phyloP scores from a whole-genome alignment of 2,113 vertebrate species.

The Hemibagrus wyckioides region DNA sequence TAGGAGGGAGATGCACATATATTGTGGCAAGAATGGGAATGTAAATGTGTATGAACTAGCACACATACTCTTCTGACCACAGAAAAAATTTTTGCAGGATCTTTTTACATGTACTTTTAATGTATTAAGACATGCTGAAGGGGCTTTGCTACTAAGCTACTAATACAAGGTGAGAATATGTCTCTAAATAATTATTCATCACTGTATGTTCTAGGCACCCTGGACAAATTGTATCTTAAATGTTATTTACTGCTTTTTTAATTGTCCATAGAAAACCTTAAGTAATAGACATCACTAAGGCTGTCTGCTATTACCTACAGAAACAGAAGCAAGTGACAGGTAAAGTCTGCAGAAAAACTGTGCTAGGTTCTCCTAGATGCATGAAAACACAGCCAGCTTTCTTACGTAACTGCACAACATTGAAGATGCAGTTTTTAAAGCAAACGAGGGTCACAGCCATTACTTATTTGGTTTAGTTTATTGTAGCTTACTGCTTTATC shows the following conservation, averaged over 20 bases:
- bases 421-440: neutral
- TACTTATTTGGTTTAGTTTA: neutral
- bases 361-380: neutral
- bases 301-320: neutral
- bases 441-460: neutral
- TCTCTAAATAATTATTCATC: neutral
- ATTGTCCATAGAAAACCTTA: neutral
- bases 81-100: slow-evolving; percentile 28
- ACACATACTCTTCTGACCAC: neutral
- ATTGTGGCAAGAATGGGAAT: slow-evolving; percentile 33
- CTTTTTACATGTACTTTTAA: neutral
- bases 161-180: neutral
- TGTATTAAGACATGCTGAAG: neutral
- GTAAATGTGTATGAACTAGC: slow-evolving; percentile 9
- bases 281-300: neutral
- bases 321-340: neutral
- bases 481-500: neutral
- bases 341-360: neutral
- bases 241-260: neutral
- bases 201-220: neutral
- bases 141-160: neutral
- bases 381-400: neutral
- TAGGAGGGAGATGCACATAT: slow-evolving; percentile 66
- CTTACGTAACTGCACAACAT: neutral
- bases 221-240: neutral